A percentile compares a stretch with the other conserved stretches of the same genome.
These are phyloP conservation scores for Oceanodroma tethys DNA, from an alignment of 2,113 vertebrate species.

Conservation along the genomic window DNA sequence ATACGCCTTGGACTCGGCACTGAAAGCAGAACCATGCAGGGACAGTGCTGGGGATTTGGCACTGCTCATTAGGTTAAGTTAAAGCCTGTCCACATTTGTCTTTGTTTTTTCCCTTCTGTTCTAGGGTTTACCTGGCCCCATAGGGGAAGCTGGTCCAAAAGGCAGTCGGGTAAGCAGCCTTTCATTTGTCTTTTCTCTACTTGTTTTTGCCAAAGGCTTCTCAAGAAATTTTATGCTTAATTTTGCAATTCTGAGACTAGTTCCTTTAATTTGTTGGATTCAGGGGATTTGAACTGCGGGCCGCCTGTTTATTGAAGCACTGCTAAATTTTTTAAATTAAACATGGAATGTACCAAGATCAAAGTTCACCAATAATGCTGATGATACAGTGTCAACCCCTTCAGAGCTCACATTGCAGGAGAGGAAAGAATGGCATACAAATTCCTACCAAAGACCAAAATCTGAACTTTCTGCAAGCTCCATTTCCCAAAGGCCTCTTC, in stretches of 20 bases:
- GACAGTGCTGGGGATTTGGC: neutral
- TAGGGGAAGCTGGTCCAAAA: constrained; percentile 93
- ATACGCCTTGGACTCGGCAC: neutral
- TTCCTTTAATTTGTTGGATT: neutral
- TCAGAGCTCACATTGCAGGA: neutral
- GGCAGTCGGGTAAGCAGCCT: constrained; percentile 88
- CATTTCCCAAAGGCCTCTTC: constrained; percentile 11
- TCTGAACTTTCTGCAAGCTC: neutral
- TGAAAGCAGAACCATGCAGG: neutral
- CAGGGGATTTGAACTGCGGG: neutral
- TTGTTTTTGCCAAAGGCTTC: neutral
- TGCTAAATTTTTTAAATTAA: neutral
- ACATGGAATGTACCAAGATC: neutral
- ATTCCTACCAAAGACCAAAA: neutral
- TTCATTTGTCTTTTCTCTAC: neutral
- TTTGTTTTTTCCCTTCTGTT: constrained; percentile 71
- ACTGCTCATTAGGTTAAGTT: neutral
- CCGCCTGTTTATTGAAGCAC: neutral
- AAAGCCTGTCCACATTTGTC: constrained; percentile 69
- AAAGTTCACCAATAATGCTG: neutral
- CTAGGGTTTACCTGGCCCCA: constrained; percentile 93
- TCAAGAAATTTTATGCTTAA: neutral
- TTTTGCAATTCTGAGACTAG: neutral
- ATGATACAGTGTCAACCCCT: neutral
- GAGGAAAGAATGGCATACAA: neutral